These are phyloP conservation scores for Sipunculus nudus DNA, from an alignment of 2,888 invertebrate genomes.

Conservation along the genomic window DNA sequence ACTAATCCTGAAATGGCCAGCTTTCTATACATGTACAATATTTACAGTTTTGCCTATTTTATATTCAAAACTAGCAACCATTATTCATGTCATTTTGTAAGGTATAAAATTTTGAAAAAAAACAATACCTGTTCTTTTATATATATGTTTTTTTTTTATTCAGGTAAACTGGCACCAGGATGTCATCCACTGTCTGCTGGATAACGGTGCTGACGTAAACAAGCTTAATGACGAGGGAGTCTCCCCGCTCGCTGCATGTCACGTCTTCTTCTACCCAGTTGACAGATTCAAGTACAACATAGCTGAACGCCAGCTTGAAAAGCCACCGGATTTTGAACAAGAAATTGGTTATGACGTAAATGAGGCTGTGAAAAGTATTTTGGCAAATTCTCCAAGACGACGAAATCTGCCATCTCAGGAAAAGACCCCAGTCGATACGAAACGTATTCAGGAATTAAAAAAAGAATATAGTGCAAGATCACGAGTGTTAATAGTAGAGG, in stretches of 20 bases:
- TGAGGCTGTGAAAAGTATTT: constrained; percentile 28
- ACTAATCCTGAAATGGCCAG: no score
- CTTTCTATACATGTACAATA: no score
- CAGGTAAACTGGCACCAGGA: constrained; percentile 62
- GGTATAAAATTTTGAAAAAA: background rate
- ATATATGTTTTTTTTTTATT: no score
- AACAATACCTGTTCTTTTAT: background rate
- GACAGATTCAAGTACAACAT: constrained; percentile 59
- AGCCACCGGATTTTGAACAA: constrained; percentile 15
- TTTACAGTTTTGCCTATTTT: no score
- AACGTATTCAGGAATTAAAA: constrained; percentile 16
- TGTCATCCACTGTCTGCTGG: constrained; percentile 61
- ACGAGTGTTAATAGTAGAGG: no score
- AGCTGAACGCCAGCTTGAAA: constrained; percentile 46
- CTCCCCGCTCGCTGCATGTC: constrained; percentile 62
- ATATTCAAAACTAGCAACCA: no score
- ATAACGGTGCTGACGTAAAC: constrained; percentile 65
- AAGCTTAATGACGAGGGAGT: constrained; percentile 61
- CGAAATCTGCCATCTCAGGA: constrained; percentile 17
- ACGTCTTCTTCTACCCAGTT: constrained; percentile 62
- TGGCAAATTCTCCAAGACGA: constrained; percentile 1
- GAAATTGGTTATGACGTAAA: constrained; percentile 33
- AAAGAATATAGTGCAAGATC: constrained; percentile 7
- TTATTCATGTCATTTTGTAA: no score
- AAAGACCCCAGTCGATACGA: constrained; percentile 11